Percentiles rank a stretch among this genome's conserved stretches.
These are phyloP conservation scores for Brachypalpus laphriformis DNA, from an alignment of 2,888 invertebrate species.

Conservation along the genomic window DNA sequence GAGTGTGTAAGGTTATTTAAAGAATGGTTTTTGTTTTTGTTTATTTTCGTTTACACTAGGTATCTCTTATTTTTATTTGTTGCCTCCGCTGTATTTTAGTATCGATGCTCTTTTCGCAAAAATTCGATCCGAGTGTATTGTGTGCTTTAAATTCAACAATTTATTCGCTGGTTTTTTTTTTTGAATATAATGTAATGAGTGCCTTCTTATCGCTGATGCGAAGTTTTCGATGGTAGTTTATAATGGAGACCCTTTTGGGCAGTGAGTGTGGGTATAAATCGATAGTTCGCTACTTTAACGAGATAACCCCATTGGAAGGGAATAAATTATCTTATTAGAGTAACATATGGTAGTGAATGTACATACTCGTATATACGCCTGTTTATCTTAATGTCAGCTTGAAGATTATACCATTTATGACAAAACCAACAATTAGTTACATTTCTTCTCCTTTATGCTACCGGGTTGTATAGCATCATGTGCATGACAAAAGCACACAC, in stretches of 20 bases:
- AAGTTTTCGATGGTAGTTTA: neutral
- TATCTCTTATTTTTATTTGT: neutral
- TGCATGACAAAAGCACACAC: no score
- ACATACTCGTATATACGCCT: neutral
- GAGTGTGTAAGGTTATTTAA: constrained; percentile 16
- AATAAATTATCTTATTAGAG: neutral
- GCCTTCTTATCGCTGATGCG: neutral
- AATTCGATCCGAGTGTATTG: neutral
- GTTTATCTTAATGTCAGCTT: no score
- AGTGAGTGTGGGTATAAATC: neutral
- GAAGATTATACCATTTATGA: no score
- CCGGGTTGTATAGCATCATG: no score
- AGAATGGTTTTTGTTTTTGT: constrained; percentile 11
- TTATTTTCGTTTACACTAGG: neutral
- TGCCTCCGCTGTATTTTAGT: neutral
- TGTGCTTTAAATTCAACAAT: neutral
- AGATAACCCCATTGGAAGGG: neutral
- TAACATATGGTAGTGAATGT: neutral
- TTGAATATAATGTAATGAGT: neutral
- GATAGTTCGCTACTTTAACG: neutral
- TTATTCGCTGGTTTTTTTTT: neutral
- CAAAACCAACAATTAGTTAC: no score
- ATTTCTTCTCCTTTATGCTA: no score
- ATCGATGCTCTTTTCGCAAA: neutral
- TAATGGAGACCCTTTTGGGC: neutral